Conservation (phyloP, 92 coral and sea anemone species). For the Phymanthus crucifer region DNA sequence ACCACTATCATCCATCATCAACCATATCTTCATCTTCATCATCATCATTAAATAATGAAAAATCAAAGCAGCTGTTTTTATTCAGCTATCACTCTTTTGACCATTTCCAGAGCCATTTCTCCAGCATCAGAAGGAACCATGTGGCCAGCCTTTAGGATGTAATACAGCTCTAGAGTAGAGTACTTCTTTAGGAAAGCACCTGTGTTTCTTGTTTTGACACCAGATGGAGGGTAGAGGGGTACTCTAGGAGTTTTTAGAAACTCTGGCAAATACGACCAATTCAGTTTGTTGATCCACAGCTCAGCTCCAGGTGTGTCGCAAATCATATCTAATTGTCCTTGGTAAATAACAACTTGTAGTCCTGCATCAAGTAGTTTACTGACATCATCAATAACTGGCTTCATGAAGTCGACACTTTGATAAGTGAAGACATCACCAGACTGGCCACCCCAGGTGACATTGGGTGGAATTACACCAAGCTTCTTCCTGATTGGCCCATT, state of each 20-base stretch:
- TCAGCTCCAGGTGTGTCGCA: conserved; percentile 88
- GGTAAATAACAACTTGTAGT: conserved; percentile 72
- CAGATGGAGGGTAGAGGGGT: conserved; percentile 87
- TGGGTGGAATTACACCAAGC: conserved; percentile 85
- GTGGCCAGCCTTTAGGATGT: conserved; percentile 90
- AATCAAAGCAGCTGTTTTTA: background rate
- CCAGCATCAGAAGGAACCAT: conserved; percentile 97
- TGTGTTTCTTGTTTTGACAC: conserved; percentile 64
- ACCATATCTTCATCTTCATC: too few relatives aligned
- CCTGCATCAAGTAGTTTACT: conserved; percentile 68
- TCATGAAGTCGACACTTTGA: conserved; percentile 89
- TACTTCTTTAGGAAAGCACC: conserved; percentile 89
- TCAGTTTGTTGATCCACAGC: conserved; percentile 73
- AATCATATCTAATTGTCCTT: conserved; percentile 94
- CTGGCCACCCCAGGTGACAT: conserved; percentile 95
- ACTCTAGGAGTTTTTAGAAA: conserved; percentile 51
- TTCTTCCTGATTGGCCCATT: conserved; percentile 94
- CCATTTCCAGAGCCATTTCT: conserved; percentile 98
- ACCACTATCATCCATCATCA: too few relatives aligned
- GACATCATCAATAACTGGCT: conserved; percentile 81
- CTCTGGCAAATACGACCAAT: conserved; percentile 69
- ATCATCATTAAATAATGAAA: too few relatives aligned
- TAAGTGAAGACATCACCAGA: conserved; percentile 67
- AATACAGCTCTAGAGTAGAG: conserved; percentile 74
- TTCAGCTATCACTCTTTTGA: conserved; percentile 51